phyloP scores from a whole-genome alignment of 2,113 vertebrate species.

The Rhinoptilus africanus region DNA sequence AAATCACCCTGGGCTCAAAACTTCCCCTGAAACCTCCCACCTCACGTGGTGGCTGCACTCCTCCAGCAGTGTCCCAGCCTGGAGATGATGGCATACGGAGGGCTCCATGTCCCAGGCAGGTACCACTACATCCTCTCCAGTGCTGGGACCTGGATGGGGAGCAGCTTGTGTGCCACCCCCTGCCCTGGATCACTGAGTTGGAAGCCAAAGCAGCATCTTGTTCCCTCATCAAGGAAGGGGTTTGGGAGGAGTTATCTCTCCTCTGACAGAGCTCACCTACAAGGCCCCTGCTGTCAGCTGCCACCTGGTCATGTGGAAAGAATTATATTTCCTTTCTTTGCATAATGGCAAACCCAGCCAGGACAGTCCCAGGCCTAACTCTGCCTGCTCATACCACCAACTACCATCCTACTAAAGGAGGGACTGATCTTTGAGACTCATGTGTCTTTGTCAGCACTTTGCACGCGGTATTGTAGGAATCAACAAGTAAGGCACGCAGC shows the following conservation, averaged over 20 bases:
- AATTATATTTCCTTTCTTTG: neutral
- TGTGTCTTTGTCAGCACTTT: neutral
- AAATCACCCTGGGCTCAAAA: neutral
- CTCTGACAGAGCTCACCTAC: neutral
- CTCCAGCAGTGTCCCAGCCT: neutral
- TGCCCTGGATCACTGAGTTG: rapidly evolving
- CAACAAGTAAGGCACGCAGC: neutral
- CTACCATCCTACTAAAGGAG: neutral
- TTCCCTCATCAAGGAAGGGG: neutral
- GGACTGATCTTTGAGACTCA: neutral
- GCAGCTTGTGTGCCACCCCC: neutral
- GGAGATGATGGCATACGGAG: neutral
- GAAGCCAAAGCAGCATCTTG: neutral
- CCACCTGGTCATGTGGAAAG: neutral
- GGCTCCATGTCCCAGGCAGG: neutral
- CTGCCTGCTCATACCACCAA: rapidly evolving
- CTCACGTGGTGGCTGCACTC: rapidly evolving
- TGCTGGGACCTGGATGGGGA: neutral
- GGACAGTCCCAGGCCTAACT: neutral
- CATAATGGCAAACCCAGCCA: neutral
- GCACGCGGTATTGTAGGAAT: neutral
- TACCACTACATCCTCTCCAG: rapidly evolving
- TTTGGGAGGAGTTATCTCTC: neutral
- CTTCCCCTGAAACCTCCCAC: neutral
- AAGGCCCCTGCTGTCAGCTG: neutral